A percentile compares a stretch with the other conserved stretches of the same genome.
These are phyloP conservation scores for Morpho deidamia DNA, from an alignment of 2,888 invertebrate species.

Conservation along the genomic window DNA sequence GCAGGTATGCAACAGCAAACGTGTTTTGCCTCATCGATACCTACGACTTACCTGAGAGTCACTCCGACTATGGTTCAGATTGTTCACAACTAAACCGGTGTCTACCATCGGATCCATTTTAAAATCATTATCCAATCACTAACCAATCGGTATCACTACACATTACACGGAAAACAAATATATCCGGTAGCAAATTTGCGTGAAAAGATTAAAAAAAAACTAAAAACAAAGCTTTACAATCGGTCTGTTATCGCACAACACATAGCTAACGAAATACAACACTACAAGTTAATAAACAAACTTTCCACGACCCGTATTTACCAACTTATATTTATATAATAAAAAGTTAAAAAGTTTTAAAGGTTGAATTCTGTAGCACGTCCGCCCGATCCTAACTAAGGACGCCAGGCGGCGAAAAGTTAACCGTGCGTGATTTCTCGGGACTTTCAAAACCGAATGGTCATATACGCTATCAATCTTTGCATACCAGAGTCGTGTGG, in stretches of 20 bases:
- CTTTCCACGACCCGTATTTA: slow-evolving; percentile 35
- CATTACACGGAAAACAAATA: slow-evolving; percentile 37
- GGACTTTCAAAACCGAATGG: slow-evolving; percentile 76
- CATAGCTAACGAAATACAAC: slow-evolving; percentile 34
- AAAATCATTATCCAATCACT: slow-evolving; percentile 54
- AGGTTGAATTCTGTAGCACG: slow-evolving; percentile 38
- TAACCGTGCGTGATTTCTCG: slow-evolving; percentile 76
- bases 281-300: slow-evolving; percentile 35
- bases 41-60: slow-evolving; percentile 72
- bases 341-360: slow-evolving; percentile 34
- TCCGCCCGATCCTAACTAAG: slow-evolving; percentile 64
- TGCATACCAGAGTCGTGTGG: slow-evolving; percentile 75
- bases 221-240: slow-evolving; percentile 32
- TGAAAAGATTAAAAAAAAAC: slow-evolving; percentile 18
- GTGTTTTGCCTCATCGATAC: slow-evolving; percentile 65
- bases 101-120: slow-evolving; percentile 71
- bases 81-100: slow-evolving; percentile 71
- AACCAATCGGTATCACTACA: slow-evolving; percentile 34
- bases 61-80: slow-evolving; percentile 72
- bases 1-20: slow-evolving; percentile 65
- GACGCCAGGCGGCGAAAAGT: slow-evolving; percentile 76
- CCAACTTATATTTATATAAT: slow-evolving; percentile 16
- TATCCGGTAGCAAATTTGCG: slow-evolving; percentile 7
- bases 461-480: slow-evolving; percentile 78
- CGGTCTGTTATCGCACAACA: slow-evolving; percentile 28